A percentile compares a stretch with the other conserved stretches of the same genome.
phyloP scores from a whole-genome alignment of 64 coral and sea anemone genomes.

The Montipora sp. region DNA sequence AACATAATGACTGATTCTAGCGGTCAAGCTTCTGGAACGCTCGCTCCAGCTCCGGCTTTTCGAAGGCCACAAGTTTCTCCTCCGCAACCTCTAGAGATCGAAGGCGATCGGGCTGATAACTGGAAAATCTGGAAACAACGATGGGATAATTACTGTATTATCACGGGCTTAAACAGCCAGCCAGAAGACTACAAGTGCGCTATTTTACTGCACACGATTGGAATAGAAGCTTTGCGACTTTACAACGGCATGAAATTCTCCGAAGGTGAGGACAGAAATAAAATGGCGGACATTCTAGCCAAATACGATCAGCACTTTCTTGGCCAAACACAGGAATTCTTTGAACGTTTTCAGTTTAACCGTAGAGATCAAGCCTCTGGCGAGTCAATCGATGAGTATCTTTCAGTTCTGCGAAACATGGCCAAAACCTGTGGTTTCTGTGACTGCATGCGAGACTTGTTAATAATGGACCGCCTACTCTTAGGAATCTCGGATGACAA shows the following conservation, averaged over 20 bases:
- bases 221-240: slow-evolving; percentile 24
- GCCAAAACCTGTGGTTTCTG: no score
- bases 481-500: no score
- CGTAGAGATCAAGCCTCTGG: neutral
- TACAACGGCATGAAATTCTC: slow-evolving; percentile 48
- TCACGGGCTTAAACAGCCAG: neutral
- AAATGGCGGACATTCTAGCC: slow-evolving; percentile 14
- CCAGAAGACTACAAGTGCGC: slow-evolving; percentile 17
- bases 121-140: slow-evolving; percentile 57
- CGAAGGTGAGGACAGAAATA: slow-evolving; percentile 15
- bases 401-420: no score
- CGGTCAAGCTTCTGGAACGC: no score
- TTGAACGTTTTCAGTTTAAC: slow-evolving; percentile 45
- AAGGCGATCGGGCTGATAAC: neutral
- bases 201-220: slow-evolving; percentile 29
- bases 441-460: no score
- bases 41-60: no score
- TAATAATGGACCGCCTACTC: no score
- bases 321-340: slow-evolving; percentile 49
- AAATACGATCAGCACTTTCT: slow-evolving; percentile 60
- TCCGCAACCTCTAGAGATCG: neutral
- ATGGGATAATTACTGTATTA: slow-evolving; percentile 49
- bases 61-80: no score
- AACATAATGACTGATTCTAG: no score
- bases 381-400: no score